Evolutionary conservation across 2,113 vertebrate species (phyloP).

Genomic region (Cyanoramphus novaezelandiae): DNA sequence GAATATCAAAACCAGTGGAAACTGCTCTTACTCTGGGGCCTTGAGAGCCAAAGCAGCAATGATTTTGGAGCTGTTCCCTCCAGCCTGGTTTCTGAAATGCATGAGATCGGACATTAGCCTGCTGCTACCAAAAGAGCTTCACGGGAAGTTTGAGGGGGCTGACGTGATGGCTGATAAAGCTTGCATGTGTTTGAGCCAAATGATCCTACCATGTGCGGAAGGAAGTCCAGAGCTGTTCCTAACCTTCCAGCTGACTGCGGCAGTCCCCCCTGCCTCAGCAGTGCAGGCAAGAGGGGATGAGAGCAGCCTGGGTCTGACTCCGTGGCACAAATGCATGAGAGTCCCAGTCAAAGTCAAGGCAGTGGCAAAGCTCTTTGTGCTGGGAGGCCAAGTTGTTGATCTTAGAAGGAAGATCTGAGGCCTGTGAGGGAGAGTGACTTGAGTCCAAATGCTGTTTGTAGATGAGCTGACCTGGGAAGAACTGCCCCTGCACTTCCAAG

Average conservation of each 20-base stretch:
- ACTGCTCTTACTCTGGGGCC: background rate
- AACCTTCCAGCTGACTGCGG: background rate
- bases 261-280: background rate
- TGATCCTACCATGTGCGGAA: background rate
- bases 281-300: background rate
- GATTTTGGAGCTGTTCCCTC: background rate
- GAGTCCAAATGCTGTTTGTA: background rate
- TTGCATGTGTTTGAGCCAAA: background rate
- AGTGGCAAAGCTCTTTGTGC: background rate
- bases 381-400: background rate
- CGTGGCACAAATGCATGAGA: rapidly evolving
- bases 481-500: background rate
- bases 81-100: background rate
- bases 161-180: background rate
- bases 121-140: background rate
- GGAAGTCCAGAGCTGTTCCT: background rate
- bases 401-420: background rate
- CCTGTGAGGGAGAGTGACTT: background rate
- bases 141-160: background rate
- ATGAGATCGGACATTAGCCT: background rate
- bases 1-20: background rate
- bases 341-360: background rate
- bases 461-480: background rate
- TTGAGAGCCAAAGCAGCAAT: background rate
- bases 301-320: background rate